Evolutionary conservation across 2,888 invertebrate genomes (phyloP), one percentile per base, ranked within the genome.

Genomic region (Teinopalpus imperialis): DNA sequence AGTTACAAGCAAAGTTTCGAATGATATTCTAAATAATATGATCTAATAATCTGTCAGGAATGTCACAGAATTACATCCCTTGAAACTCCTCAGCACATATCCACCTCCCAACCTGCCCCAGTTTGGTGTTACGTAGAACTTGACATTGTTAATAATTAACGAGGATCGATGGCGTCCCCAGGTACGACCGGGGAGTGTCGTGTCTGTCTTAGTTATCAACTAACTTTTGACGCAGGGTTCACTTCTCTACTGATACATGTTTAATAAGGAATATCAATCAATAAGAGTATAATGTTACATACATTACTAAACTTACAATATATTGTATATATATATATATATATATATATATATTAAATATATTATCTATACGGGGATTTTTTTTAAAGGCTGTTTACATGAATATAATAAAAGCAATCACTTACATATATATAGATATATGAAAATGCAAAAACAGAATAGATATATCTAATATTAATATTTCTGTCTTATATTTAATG

Each of bases 131-230:
- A 54, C 52, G 52, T 56, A 51, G 52, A 56, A 58, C 57, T 57
- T 61, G 65, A 63, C 65, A 61, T 54, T 58, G 59, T 71, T 74
- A 78, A 77, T 81, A 71, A 78, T 77, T 80, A 79, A 81, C 68
- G 64, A 74, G 77, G 71, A 81, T 79, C 69, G 81, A 81, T 81
- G 74, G 56, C 53, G 58, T 75, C 74, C 75, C 61, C 48, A 39
- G 48, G 51, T 53, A 49, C 71, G 52, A 57, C 54, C 39, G 43
- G 35, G 29, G 20, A 13, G 16, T 12, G 20, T 16, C 39, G 16
- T 41, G 54, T 56, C 53, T 40, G 47, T 56, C 56, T 56, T 53
- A 56, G 56, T 51, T 56, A 35, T 29, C 40, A 48, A 48, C 47
- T 34, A 53, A 55, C 47, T 58, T 51, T 49, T 52, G 52, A 53